Percentiles rank a stretch among this genome's conserved stretches.
phyloP scores from a whole-genome alignment of 2,797 vertebrate species.

The Gila robusta region DNA sequence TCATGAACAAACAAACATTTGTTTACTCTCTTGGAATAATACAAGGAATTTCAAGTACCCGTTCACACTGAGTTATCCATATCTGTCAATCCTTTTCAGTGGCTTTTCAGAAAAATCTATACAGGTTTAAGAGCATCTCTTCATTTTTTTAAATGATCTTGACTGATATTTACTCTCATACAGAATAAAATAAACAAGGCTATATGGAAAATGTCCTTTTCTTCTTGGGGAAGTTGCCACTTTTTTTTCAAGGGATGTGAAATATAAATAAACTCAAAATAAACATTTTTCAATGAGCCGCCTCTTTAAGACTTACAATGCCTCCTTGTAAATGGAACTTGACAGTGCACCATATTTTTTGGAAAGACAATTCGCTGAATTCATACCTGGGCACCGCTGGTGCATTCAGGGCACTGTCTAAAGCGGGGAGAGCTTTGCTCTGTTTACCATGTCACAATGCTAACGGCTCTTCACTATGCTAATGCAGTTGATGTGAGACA shows the following conservation, averaged over 20 bases:
- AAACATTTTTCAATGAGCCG: neutral
- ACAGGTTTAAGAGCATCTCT: neutral
- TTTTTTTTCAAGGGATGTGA: neutral
- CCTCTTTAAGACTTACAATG: slow-evolving; percentile 7
- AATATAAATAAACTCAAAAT: neutral
- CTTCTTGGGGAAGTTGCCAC: neutral
- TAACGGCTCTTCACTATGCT: slow-evolving; percentile 88
- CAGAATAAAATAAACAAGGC: neutral
- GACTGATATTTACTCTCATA: neutral
- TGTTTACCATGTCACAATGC: slow-evolving; percentile 81
- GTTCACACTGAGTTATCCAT: neutral
- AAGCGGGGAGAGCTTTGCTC: slow-evolving; percentile 74
- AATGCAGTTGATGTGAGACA: slow-evolving; percentile 84
- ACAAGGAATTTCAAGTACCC: neutral
- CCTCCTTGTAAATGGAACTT: slow-evolving; percentile 4
- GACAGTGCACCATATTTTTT: slow-evolving; percentile 25
- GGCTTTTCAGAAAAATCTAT: neutral
- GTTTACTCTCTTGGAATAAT: neutral
- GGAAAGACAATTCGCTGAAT: slow-evolving; percentile 39
- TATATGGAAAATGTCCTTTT: neutral
- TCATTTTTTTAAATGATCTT: neutral
- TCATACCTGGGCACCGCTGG: slow-evolving; percentile 46
- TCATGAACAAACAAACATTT: neutral
- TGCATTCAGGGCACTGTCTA: slow-evolving; percentile 55
- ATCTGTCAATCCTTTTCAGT: neutral